These are phyloP conservation scores for Athetis lepigone DNA, from an alignment of 2,888 invertebrate genomes.

Conservation along the genomic window DNA sequence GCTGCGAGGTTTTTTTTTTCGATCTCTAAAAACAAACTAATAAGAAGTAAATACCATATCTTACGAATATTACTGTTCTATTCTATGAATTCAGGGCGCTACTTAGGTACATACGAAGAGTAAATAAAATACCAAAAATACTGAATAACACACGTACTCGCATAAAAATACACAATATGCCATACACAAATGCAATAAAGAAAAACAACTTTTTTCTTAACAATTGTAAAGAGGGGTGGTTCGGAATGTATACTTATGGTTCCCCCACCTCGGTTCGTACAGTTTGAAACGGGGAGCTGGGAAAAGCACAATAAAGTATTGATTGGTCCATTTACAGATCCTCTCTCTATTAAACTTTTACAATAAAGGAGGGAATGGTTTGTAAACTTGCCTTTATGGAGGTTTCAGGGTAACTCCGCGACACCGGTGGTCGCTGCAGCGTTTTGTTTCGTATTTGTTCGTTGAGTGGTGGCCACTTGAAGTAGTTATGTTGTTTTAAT, in stretches of 20 bases:
- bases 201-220: slow-evolving; percentile 63
- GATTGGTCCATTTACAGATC: slow-evolving; percentile 80
- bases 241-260: slow-evolving; percentile 63
- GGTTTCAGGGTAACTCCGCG: slow-evolving; percentile 55
- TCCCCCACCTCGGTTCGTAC: slow-evolving; percentile 57
- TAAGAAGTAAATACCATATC: too few relatives aligned
- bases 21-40: too few relatives aligned
- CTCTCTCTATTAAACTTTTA: slow-evolving; percentile 83
- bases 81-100: slow-evolving; percentile 4
- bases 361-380: slow-evolving; percentile 77
- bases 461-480: slow-evolving; percentile 22
- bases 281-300: slow-evolving; percentile 66
- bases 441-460: slow-evolving; percentile 49
- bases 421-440: slow-evolving; percentile 35
- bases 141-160: slow-evolving; percentile 44
- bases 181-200: slow-evolving; percentile 59
- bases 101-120: slow-evolving; percentile 1
- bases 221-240: slow-evolving; percentile 59
- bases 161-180: slow-evolving; percentile 59
- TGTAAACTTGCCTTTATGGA: slow-evolving; percentile 70
- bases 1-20: too few relatives aligned
- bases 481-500: slow-evolving; percentile 24
- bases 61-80: neutral
- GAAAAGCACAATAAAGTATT: slow-evolving; percentile 81
- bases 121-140: slow-evolving; percentile 26